These are phyloP conservation scores for Dichetophora obliterata DNA, from an alignment of 2,888 invertebrate species.

Conservation along the genomic window DNA sequence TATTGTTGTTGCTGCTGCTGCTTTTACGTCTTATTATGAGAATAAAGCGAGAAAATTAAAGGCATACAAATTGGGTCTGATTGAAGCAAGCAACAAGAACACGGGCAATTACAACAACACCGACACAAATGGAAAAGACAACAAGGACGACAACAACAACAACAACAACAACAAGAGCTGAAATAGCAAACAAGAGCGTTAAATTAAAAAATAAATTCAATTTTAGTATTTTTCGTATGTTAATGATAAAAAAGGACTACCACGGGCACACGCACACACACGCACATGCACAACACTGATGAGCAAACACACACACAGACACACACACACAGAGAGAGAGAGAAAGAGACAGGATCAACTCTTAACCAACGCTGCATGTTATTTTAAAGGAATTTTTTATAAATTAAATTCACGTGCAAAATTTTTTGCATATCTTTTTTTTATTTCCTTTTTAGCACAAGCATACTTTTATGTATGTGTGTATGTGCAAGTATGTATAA, in stretches of 20 bases:
- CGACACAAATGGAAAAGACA: not conserved
- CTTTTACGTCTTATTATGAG: not conserved
- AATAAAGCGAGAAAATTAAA: conserved; percentile 4
- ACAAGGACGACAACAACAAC: conserved; percentile 15
- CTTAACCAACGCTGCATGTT: conserved; percentile 26
- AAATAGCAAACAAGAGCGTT: not conserved
- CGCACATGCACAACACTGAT: conserved; percentile 16
- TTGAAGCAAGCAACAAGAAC: not conserved
- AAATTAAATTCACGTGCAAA: conserved; percentile 53
- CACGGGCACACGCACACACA: conserved; percentile 13
- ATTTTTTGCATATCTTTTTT: conserved; percentile 41
- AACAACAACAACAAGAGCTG: conserved; percentile 16
- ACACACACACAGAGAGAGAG: conserved; percentile 1
- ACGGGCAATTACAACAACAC: not conserved
- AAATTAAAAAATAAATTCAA: conserved; percentile 28
- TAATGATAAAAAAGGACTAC: conserved; percentile 42
- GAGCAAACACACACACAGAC: conserved; percentile 5
- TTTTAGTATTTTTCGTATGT: conserved; percentile 42
- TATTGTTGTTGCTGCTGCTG: not conserved
- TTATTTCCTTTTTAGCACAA: conserved; percentile 2
- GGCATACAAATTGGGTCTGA: not conserved
- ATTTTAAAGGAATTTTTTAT: conserved; percentile 49
- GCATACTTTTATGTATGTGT: not conserved
- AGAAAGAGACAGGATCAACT: conserved; percentile 16
- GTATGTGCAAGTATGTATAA: not conserved